Evolutionary conservation across 1,140 invertebrate genomes (phyloP).

Genomic region (Panagrolaimus sp.): DNA sequence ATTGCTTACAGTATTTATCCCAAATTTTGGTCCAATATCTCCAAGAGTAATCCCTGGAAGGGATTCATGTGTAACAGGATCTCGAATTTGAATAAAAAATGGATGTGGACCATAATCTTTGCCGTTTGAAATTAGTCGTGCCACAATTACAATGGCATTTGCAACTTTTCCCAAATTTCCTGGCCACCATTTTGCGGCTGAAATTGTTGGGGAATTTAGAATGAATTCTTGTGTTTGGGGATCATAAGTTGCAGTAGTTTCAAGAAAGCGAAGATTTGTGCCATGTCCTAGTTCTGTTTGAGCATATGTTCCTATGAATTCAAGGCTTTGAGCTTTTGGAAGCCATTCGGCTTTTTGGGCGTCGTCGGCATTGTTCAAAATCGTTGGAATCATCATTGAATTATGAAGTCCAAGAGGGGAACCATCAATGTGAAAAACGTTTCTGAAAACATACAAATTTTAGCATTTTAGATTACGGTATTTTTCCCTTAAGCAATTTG

Average conservation of each 20-base stretch:
- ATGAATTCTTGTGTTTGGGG: constrained; percentile 75
- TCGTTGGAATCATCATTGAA: constrained; percentile 82
- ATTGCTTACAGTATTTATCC: constrained; percentile 47
- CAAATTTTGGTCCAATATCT: constrained; percentile 85
- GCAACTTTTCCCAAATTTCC: constrained; percentile 79
- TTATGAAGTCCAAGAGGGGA: constrained; percentile 67
- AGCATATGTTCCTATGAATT: constrained; percentile 84
- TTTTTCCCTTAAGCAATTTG: no score
- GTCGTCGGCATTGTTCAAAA: constrained; percentile 71
- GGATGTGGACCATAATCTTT: constrained; percentile 81
- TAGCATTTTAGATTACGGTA: no score
- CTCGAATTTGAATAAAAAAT: constrained; percentile 82
- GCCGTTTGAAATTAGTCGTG: constrained; percentile 78
- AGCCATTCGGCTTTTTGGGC: constrained; percentile 83
- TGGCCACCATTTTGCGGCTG: constrained; percentile 76
- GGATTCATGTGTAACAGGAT: constrained; percentile 73
- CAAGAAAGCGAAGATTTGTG: constrained; percentile 80
- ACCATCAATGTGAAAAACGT: constrained; percentile 20
- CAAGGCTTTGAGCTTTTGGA: constrained; percentile 71
- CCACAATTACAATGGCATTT: constrained; percentile 78
- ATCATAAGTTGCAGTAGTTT: constrained; percentile 85
- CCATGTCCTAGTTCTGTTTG: constrained; percentile 74
- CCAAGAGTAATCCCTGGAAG: constrained; percentile 76
- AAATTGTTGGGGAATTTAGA: constrained; percentile 76
- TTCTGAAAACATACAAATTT: background rate